These are phyloP conservation scores for Heterocephalus glaber DNA, from an alignment of 2,113 vertebrate genomes.

Conservation along the genomic window DNA sequence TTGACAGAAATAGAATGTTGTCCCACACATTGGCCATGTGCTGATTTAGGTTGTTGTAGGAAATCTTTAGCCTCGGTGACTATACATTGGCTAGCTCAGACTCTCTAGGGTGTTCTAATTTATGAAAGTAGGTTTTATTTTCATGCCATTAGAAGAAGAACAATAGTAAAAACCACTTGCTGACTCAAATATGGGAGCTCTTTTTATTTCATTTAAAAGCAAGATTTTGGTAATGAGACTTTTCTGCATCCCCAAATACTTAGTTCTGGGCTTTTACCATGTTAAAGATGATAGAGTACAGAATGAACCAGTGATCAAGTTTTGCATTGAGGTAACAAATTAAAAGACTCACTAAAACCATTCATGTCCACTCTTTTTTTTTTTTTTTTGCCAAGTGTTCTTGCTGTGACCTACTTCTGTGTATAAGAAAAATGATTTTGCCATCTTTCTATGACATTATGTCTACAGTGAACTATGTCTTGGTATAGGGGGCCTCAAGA, in stretches of 20 bases:
- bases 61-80: not conserved
- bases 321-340: conserved; percentile 73
- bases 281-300: conserved; percentile 41
- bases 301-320: conserved; percentile 2
- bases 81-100: not conserved
- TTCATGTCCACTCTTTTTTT: conserved; percentile 69
- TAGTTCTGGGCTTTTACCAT: not conserved
- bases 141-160: conserved; percentile 5
- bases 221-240: not conserved
- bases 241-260: not conserved
- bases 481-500: conserved; percentile 79
- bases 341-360: conserved; percentile 76
- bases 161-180: not conserved
- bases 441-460: conserved; percentile 78
- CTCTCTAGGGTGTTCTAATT: not conserved
- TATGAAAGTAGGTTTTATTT: conserved; percentile 1
- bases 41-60: not conserved
- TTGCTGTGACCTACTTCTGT: conserved; percentile 84
- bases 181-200: not conserved
- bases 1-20: not conserved
- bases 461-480: conserved; percentile 76
- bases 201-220: conserved; percentile 25
- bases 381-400: conserved; percentile 63
- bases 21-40: not conserved
- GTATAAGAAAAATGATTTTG: conserved; percentile 84